These are phyloP conservation scores for Nannoperca australis DNA, from an alignment of 2,797 vertebrate genomes.

Conservation along the genomic window DNA sequence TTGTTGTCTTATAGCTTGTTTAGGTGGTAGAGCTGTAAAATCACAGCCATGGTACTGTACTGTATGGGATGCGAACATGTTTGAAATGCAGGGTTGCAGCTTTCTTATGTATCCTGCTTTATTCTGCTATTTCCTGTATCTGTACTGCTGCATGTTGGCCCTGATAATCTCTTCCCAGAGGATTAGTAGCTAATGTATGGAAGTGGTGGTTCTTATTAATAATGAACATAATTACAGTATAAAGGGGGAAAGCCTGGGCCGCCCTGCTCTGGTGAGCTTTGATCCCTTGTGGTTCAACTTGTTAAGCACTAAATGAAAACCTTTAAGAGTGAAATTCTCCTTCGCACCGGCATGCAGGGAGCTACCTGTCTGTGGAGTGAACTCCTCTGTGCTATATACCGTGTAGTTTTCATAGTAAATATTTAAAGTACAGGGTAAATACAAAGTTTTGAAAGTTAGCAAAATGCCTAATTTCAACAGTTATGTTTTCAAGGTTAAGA, in stretches of 20 bases:
- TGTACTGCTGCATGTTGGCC: slow-evolving; percentile 23
- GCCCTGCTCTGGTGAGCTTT: slow-evolving; percentile 55
- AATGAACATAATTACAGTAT: slow-evolving; percentile 72
- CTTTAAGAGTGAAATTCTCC: slow-evolving; percentile 33
- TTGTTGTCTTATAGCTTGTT: slow-evolving; percentile 45
- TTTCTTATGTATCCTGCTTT: slow-evolving; percentile 11
- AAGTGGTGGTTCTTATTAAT: slow-evolving; percentile 68
- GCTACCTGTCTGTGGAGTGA: not conserved
- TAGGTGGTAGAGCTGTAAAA: slow-evolving; percentile 10
- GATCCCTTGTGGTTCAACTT: slow-evolving; percentile 59
- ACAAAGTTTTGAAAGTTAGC: too few relatives aligned
- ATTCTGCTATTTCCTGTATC: slow-evolving; percentile 1
- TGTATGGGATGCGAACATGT: not conserved
- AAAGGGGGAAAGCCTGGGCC: slow-evolving; percentile 24
- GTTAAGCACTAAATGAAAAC: slow-evolving; percentile 53
- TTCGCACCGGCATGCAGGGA: not conserved
- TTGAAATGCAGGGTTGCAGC: slow-evolving; percentile 3
- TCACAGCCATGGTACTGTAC: not conserved
- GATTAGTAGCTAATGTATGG: slow-evolving; percentile 56
- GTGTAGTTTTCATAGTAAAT: not conserved
- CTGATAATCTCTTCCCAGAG: slow-evolving; percentile 47
- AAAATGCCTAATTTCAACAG: too few relatives aligned
- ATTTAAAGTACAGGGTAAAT: not conserved
- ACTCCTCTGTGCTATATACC: not conserved
- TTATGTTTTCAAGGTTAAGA: too few relatives aligned